These are phyloP conservation scores for Henricia sp. DNA, from an alignment of 53 echinoderm and acorn worm genomes.

Conservation along the genomic window DNA sequence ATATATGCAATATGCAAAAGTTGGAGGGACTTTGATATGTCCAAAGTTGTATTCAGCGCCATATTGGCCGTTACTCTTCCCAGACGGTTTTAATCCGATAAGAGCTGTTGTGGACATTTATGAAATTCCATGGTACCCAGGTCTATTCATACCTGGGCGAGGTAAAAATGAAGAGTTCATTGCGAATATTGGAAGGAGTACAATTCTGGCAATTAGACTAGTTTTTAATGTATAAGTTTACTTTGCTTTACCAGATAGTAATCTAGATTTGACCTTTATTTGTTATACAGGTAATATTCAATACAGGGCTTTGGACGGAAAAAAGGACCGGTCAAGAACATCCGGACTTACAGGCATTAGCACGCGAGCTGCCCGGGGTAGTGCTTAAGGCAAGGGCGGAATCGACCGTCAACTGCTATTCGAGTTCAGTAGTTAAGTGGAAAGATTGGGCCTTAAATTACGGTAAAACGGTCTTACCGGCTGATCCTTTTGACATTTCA, in stretches of 20 bases:
- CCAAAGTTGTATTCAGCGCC: too few relatives aligned
- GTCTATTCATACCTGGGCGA: too few relatives aligned
- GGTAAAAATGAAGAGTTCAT: too few relatives aligned
- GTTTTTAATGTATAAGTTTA: too few relatives aligned
- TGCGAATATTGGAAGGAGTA: too few relatives aligned
- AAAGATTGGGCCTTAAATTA: slow-evolving; percentile 14
- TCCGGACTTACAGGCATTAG: background rate
- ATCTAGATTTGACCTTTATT: too few relatives aligned
- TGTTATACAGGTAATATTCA: slow-evolving; percentile 43
- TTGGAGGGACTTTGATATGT: slow-evolving; percentile 30
- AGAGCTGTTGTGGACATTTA: too few relatives aligned
- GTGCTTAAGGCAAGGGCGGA: slow-evolving; percentile 25
- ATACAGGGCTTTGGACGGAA: background rate
- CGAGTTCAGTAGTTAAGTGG: slow-evolving; percentile 23
- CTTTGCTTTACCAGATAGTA: too few relatives aligned
- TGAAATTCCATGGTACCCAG: too few relatives aligned
- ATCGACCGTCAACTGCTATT: background rate
- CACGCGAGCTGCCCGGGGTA: background rate
- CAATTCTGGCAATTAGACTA: too few relatives aligned
- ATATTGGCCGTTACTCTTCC: too few relatives aligned
- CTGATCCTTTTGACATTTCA: slow-evolving; percentile 38
- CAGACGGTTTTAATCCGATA: too few relatives aligned
- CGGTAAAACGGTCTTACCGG: slow-evolving; percentile 5
- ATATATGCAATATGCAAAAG: background rate
- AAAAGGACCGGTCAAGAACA: background rate